These are phyloP conservation scores for Psettodes erumei DNA, from an alignment of 2,113 vertebrate genomes.

Conservation along the genomic window DNA sequence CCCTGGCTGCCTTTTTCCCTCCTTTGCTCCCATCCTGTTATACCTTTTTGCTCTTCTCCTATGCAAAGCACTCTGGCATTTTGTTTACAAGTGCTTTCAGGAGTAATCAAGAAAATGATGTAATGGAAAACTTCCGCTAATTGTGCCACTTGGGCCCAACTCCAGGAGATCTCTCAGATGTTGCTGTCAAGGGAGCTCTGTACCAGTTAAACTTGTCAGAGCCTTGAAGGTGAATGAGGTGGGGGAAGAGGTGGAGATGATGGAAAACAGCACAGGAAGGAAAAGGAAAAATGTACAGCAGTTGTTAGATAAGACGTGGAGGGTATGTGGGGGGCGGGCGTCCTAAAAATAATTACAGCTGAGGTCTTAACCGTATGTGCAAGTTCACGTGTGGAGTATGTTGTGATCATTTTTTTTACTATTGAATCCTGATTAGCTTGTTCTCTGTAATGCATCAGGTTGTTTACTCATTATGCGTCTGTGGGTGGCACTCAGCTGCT, in stretches of 20 bases:
- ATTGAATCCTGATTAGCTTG: neutral
- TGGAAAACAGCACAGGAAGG: conserved; percentile 37
- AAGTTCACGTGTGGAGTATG: neutral
- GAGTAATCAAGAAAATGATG: conserved; percentile 73
- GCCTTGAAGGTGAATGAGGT: conserved; percentile 57
- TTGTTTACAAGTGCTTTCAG: conserved; percentile 72
- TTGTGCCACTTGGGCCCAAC: conserved; percentile 77
- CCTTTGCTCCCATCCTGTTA: conserved; percentile 2
- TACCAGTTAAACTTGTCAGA: conserved; percentile 62
- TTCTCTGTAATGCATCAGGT: conserved; percentile 17
- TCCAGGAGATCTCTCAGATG: conserved; percentile 73
- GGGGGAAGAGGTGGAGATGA: conserved; percentile 42
- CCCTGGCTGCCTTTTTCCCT: conserved; percentile 12
- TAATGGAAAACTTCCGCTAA: conserved; percentile 81
- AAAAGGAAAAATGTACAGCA: neutral
- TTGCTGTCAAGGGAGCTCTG: conserved; percentile 77
- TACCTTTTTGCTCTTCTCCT: conserved; percentile 40
- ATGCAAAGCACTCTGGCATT: conserved; percentile 48
- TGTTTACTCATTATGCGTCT: conserved; percentile 49
- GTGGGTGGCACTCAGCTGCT: conserved; percentile 42
- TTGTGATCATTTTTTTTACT: neutral
- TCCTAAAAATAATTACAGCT: conserved; percentile 4
- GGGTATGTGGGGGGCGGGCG: neutral
- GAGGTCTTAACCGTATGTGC: neutral
- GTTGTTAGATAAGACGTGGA: conserved; percentile 19